Base-by-base conservation (phyloP, 2,113 vertebrate genomes). In the Pelobates fuscus region DNA sequence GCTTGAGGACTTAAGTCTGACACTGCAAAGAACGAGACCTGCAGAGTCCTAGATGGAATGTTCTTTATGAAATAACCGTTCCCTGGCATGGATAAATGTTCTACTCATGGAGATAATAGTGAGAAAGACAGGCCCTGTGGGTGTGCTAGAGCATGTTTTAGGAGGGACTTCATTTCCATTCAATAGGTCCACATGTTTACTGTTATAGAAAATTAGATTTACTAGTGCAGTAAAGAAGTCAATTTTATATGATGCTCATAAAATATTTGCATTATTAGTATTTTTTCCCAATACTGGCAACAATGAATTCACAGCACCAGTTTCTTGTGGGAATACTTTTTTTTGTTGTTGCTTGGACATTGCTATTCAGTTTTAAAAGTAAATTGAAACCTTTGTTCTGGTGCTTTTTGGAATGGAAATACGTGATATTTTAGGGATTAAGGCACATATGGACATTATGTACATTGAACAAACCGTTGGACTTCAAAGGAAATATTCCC, bases 251-350 rank as follows among this genome's bases (percentile, higher is more conserved):
- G 64, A 61, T 68, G 57, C 73, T 68, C 73, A 60, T 77, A 77
- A 77, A 77, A 77, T 77, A 77, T 77, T 77, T 77, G 73, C 65
- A 77, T 77, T 77, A 68, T 77, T 77, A 68, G 64, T 77, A 77
- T 77, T 77, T 77, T 76, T 68, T 67, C 67, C 37, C 52, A 15
- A 68, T 26, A n/a, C 57, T 59, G 43, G 73, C 43, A 68, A 76
- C 72, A 67, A 32, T 68, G 65, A 68, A 77, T 61, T 77, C 65
- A 77, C 73, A 77, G 55, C 17, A 17, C 21, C 54, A 52, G 41
- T 1, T 58, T n/a, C 37, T 49, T 75, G 32, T 46, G 61, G 43
- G 62, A 65, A 63, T 46, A 23, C 32, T 71, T 67, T 49, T 67
- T 49, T 30, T 78, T 58, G 62, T 44, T 52, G 58, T 80, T 27